These are phyloP conservation scores for Eurystomus glaucurus DNA, from an alignment of 2,797 vertebrate species.

Conservation along the genomic window DNA sequence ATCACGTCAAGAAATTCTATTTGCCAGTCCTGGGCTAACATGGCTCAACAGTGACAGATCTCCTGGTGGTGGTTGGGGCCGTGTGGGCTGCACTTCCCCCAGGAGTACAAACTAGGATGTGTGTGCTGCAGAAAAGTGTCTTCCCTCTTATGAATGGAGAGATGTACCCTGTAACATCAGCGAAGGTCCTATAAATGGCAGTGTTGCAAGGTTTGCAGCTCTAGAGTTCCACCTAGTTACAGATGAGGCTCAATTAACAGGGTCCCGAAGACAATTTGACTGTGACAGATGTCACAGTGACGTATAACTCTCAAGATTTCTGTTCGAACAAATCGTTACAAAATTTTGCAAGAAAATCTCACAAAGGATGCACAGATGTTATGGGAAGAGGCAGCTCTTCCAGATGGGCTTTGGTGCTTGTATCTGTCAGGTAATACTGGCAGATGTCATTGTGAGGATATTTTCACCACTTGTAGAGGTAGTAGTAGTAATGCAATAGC, in stretches of 20 bases:
- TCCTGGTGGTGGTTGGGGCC: neutral
- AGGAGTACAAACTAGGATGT: neutral
- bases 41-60: neutral
- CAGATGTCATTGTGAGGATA: neutral
- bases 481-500: neutral
- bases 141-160: neutral
- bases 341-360: neutral
- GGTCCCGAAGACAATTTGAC: conserved; percentile 8
- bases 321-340: neutral
- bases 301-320: neutral
- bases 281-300: neutral
- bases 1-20: neutral
- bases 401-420: neutral
- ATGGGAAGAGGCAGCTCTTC: neutral
- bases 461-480: conserved; percentile 9
- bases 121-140: neutral
- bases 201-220: neutral
- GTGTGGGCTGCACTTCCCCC: neutral
- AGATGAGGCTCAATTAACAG: neutral
- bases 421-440: neutral
- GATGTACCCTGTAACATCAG: neutral
- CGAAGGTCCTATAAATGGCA: neutral
- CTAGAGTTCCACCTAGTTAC: neutral
- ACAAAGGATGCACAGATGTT: neutral
- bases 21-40: neutral